phyloP scores from a whole-genome alignment of 2,888 invertebrate genomes.

The Syrista parreyssii region DNA sequence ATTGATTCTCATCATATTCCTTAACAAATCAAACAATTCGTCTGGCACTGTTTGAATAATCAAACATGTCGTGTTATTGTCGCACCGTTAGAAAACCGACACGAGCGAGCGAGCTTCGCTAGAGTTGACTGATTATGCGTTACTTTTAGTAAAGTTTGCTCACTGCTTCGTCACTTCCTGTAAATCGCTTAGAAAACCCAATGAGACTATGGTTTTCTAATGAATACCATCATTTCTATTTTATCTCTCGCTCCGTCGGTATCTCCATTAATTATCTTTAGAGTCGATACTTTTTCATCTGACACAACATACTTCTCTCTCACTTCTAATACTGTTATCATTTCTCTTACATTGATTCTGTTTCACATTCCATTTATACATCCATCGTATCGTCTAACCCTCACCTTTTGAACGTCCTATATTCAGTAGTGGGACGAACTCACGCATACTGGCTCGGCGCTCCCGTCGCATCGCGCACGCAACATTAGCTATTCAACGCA shows the following conservation, averaged over 20 bases:
- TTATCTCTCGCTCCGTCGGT: not conserved
- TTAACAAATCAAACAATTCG: not conserved
- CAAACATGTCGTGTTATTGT: not conserved
- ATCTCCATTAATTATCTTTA: not conserved
- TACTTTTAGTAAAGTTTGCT: not conserved
- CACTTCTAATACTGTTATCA: not conserved
- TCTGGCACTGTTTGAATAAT: not conserved
- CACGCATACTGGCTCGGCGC: slow-evolving; percentile 31
- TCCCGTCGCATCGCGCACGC: slow-evolving; percentile 35
- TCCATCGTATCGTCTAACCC: not conserved
- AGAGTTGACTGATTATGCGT: not conserved
- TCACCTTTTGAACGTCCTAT: not conserved
- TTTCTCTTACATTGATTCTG: not conserved
- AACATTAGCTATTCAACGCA: slow-evolving; percentile 47
- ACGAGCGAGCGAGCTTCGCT: not conserved
- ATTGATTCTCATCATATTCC: not conserved
- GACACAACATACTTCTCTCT: not conserved
- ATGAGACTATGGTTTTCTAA: not conserved
- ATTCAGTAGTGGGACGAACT: slow-evolving; percentile 30
- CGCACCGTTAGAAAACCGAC: not conserved
- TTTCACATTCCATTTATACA: not conserved
- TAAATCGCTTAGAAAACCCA: not conserved
- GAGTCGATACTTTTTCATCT: not conserved
- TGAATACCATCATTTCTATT: not conserved
- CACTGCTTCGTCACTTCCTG: not conserved